Percentiles rank a stretch among this genome's conserved stretches.
Conservation (phyloP, 2,888 invertebrate genomes). For the Pheosia gnoma region DNA sequence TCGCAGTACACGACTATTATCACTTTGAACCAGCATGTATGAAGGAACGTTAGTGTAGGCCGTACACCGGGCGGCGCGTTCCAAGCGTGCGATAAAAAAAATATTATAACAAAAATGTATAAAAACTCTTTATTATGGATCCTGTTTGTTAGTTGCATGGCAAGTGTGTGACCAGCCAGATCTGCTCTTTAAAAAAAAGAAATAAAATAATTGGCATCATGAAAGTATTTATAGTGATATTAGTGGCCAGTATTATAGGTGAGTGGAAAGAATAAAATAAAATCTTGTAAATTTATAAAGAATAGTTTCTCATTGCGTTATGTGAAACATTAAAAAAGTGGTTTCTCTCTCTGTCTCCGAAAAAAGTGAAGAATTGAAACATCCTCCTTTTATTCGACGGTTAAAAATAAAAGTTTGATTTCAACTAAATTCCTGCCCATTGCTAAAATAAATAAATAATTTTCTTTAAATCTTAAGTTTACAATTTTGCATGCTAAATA, state of each 20-base stretch:
- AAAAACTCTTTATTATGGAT: conserved; percentile 49
- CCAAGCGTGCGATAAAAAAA: conserved; percentile 45
- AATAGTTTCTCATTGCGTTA: neutral
- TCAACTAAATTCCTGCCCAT: too few relatives aligned
- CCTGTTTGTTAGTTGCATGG: conserved; percentile 48
- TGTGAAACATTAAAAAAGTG: too few relatives aligned
- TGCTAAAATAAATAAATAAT: too few relatives aligned
- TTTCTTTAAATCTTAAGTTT: too few relatives aligned
- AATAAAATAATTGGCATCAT: conserved; percentile 38
- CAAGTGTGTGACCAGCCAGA: conserved; percentile 48
- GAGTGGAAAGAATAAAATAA: conserved; percentile 27
- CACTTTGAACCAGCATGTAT: conserved; percentile 39
- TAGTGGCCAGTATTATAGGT: conserved; percentile 56
- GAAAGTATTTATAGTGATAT: conserved; percentile 48
- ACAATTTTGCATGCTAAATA: too few relatives aligned
- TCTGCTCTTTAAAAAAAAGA: conserved; percentile 23
- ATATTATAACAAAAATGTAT: conserved; percentile 55
- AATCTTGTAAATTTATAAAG: neutral
- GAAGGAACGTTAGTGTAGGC: conserved; percentile 38
- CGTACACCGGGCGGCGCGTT: conserved; percentile 31
- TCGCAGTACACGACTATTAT: conserved; percentile 45
- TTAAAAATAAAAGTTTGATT: too few relatives aligned
- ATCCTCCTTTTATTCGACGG: too few relatives aligned
- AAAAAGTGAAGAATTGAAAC: too few relatives aligned
- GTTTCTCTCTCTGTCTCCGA: too few relatives aligned